Conservation (phyloP, 2,888 invertebrate genomes). For the Resseliella maxima region DNA sequence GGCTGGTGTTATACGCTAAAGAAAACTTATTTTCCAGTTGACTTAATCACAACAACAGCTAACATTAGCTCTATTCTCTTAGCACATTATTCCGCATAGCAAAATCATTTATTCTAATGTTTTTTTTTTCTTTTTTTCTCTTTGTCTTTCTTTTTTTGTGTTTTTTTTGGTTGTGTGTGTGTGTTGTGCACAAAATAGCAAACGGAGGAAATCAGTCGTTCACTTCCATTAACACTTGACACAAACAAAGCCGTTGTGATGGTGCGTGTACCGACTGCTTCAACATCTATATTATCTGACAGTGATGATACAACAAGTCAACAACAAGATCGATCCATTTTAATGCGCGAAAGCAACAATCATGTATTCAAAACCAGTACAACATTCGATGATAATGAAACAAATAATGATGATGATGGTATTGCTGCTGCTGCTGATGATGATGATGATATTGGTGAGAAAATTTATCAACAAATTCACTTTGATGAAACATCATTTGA, state of each 20-base stretch:
- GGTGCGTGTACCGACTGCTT: constrained; percentile 54
- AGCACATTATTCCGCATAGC: background rate
- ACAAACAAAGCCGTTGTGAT: constrained; percentile 56
- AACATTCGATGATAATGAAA: background rate
- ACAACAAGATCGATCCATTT: constrained; percentile 37
- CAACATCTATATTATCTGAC: constrained; percentile 57
- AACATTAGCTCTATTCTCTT: background rate
- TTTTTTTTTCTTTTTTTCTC: background rate
- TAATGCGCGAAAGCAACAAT: constrained; percentile 48
- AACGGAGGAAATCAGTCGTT: constrained; percentile 57
- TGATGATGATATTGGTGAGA: background rate
- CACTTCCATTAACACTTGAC: constrained; percentile 57
- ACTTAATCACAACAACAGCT: constrained; percentile 40
- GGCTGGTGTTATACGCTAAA: constrained; percentile 3
- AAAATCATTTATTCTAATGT: constrained; percentile 41
- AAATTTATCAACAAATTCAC: constrained; percentile 29
- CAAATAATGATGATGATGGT: constrained; percentile 49
- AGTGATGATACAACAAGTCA: constrained; percentile 55
- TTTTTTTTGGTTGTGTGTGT: background rate
- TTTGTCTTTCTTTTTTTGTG: background rate
- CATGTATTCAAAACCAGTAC: constrained; percentile 16
- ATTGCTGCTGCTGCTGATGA: background rate
- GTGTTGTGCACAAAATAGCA: constrained; percentile 51
- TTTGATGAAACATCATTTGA: constrained; percentile 1
- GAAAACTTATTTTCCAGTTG: constrained; percentile 55